Evolutionary conservation across 2,113 vertebrate genomes (phyloP), one percentile per base, ranked within the genome.

Genomic region (Panurus biarmicus): DNA sequence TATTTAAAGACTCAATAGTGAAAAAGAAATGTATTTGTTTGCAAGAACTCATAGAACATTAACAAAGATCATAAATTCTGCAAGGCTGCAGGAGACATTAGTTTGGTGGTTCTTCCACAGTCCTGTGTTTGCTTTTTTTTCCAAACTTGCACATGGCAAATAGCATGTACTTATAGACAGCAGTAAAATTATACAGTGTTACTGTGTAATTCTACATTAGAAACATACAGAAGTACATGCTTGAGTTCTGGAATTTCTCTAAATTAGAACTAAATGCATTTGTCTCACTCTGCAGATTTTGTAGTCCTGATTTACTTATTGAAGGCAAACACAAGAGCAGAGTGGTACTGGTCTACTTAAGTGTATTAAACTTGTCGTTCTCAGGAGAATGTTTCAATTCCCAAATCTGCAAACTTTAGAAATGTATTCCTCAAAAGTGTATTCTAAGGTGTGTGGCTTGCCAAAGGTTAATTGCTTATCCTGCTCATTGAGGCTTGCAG

Each of bases 371-470:
- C 69, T 88, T 72, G 23, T 23, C 4, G 2, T 72, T 65, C 87
- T 75, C 2, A 1, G 62, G 66, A 87, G 82, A 75, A 44, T 16
- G 33, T 91, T 89, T 87, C 89, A 85, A 93, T 93, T 92, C 95
- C 93, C 91, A 58, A 42, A 58, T 76, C 66, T 29, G 5, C 58
- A 47, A 65, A 82, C 66, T 87, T 90, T 44, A 38, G 28, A 65
- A 42, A 45, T n/a, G 42, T 44, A 50, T 80, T 82, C 38, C 91
- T 85, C 96, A 96, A n/a, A 81, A 98, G 96, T 95, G 97, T 89
- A 66, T 53, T 75, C 93, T 95, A 96, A 98, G 98, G 97, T 87
- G 81, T 94, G 85, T 61, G 92, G 72, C 69, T 94, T 85, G 70
- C 78, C 91, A 95, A 94, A 96, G 96, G 95, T 96, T 76, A 94